Evolutionary conservation across 2,888 invertebrate species (phyloP).

Genomic region (Ophioninae sp.): DNA sequence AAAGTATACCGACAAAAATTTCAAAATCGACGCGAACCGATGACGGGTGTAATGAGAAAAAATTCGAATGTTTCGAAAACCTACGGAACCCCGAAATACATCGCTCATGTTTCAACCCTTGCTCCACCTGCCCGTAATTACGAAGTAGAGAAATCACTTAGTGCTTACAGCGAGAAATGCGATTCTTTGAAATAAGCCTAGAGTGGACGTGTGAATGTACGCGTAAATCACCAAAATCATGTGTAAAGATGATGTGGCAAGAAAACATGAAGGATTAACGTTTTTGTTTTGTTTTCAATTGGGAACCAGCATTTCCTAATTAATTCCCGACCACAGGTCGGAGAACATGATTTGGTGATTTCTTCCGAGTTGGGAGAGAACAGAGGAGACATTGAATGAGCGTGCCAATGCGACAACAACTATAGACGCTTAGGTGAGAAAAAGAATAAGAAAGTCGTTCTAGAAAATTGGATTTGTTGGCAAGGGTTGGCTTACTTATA

Average conservation of each 20-base stretch:
- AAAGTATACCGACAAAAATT: too few species aligned
- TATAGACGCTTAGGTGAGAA: constrained; percentile 61
- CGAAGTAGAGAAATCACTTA: too few species aligned
- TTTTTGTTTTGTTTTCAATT: background rate
- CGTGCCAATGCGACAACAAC: constrained; percentile 79
- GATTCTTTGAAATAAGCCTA: too few species aligned
- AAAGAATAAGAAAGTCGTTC: constrained; percentile 71
- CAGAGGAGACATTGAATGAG: constrained; percentile 68
- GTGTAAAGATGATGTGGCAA: constrained; percentile 8
- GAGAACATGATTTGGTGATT: constrained; percentile 27
- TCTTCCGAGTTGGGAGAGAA: constrained; percentile 41
- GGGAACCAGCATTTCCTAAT: background rate
- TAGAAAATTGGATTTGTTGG: constrained; percentile 74
- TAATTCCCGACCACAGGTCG: background rate
- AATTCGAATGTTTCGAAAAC: too few species aligned
- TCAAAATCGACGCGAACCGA: too few species aligned
- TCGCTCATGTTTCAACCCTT: too few species aligned
- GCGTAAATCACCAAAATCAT: constrained; percentile 14
- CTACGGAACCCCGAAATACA: too few species aligned
- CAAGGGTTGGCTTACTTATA: constrained; percentile 89
- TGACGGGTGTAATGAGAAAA: too few species aligned
- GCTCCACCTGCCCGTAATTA: too few species aligned
- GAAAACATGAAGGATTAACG: background rate
- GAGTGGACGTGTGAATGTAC: too few species aligned
- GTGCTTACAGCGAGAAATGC: too few species aligned